Evolutionary conservation across 2,888 invertebrate genomes (phyloP).

Genomic region (Cephus pygmeus): DNA sequence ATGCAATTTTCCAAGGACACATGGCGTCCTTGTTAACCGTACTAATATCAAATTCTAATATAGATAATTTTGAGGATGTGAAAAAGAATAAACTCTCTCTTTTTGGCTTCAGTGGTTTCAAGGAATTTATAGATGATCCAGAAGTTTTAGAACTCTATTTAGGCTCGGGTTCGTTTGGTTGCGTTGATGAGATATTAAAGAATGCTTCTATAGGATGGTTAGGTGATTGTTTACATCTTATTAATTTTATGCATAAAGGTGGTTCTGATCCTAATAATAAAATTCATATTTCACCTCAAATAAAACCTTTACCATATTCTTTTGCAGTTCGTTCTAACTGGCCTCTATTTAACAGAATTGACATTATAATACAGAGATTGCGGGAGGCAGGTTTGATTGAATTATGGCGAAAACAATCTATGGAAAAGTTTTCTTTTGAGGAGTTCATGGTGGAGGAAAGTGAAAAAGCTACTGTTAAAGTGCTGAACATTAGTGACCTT

Average conservation of each 20-base stretch:
- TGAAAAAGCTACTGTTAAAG: background rate
- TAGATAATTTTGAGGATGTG: constrained; percentile 27
- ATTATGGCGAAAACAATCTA: constrained; percentile 20
- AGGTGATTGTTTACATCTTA: background rate
- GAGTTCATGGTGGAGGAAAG: constrained; percentile 1
- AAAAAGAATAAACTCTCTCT: constrained; percentile 7
- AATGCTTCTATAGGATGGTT: background rate
- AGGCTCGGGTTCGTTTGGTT: background rate
- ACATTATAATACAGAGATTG: constrained; percentile 22
- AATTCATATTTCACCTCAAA: background rate
- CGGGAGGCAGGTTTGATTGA: constrained; percentile 28
- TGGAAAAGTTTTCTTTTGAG: background rate
- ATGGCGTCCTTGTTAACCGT: constrained; percentile 31
- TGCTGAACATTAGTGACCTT: background rate
- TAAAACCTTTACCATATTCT: background rate
- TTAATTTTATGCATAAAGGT: background rate
- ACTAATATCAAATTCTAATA: constrained; percentile 25
- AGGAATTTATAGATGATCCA: constrained; percentile 6
- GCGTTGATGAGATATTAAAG: background rate
- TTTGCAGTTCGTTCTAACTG: constrained; percentile 22
- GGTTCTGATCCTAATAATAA: background rate
- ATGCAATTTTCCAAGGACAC: constrained; percentile 34
- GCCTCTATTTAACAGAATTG: constrained; percentile 31
- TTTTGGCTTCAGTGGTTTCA: background rate
- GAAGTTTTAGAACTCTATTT: background rate